A percentile compares a stretch with the other conserved stretches of the same genome.
Evolutionary conservation across 2,113 vertebrate species (phyloP).

Genomic region (Siniperca chuatsi): DNA sequence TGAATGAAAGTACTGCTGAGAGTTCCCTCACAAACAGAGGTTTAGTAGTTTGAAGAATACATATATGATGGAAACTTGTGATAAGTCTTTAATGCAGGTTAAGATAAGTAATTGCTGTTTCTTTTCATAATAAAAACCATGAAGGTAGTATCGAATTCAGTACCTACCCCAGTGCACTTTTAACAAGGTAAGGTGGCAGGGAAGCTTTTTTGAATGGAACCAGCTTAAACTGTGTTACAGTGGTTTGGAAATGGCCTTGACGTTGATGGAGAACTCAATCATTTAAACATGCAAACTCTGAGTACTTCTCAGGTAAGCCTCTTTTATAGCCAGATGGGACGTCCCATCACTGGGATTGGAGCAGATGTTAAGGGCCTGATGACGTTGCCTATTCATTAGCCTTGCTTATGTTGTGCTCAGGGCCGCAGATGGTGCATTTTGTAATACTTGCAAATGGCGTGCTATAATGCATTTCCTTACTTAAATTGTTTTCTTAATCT

Average conservation of each 20-base stretch:
- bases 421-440: background rate
- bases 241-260: background rate
- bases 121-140: background rate
- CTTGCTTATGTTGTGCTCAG: constrained; percentile 7
- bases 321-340: constrained; percentile 20
- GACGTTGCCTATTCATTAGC: constrained; percentile 15
- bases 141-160: background rate
- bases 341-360: constrained; percentile 10
- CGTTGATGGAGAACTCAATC: background rate
- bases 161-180: no score
- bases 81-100: no score
- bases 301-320: background rate
- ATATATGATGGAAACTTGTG: background rate
- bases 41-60: background rate
- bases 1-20: background rate
- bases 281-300: background rate
- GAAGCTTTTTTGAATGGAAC: background rate
- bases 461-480: background rate
- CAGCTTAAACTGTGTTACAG: background rate
- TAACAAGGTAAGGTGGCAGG: background rate
- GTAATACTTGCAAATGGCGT: background rate
- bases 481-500: background rate
- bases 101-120: no score
- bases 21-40: background rate
- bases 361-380: constrained; percentile 30